Conservation (phyloP, 2,888 invertebrate species). For the Erebia epiphron region DNA sequence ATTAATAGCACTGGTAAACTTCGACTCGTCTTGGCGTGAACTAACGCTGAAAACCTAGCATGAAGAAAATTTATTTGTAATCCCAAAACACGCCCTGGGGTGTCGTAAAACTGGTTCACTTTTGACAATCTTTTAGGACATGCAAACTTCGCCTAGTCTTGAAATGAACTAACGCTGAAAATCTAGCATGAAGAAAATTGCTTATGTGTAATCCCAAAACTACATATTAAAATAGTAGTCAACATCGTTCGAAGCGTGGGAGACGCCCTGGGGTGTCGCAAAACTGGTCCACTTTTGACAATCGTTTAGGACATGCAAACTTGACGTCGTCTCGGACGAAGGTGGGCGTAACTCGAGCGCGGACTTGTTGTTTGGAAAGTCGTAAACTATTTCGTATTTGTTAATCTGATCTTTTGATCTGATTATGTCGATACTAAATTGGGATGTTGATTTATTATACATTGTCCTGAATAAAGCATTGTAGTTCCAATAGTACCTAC, state of each 20-base stretch:
- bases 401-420: conserved; percentile 10
- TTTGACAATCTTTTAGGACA: conserved; percentile 36
- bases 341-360: conserved; percentile 30
- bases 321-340: conserved; percentile 15
- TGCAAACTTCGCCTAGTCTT: conserved; percentile 5
- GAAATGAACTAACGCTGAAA: background rate
- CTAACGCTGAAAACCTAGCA: too few relatives aligned
- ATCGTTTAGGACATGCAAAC: conserved; percentile 35
- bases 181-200: background rate
- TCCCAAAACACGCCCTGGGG: conserved; percentile 30
- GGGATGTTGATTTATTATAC: conserved; percentile 12
- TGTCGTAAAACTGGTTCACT: conserved; percentile 37
- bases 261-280: conserved; percentile 38
- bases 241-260: conserved; percentile 31
- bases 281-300: conserved; percentile 36
- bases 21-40: too few relatives aligned
- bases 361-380: conserved; percentile 26
- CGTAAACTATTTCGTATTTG: conserved; percentile 18
- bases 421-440: conserved; percentile 8
- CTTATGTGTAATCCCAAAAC: background rate
- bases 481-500: too few relatives aligned
- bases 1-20: too few relatives aligned
- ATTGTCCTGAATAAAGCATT: background rate
- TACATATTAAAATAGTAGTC: conserved; percentile 6
- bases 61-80: background rate